Conservation (phyloP, 2,797 vertebrate genomes). For the Enteromius argenteus region DNA sequence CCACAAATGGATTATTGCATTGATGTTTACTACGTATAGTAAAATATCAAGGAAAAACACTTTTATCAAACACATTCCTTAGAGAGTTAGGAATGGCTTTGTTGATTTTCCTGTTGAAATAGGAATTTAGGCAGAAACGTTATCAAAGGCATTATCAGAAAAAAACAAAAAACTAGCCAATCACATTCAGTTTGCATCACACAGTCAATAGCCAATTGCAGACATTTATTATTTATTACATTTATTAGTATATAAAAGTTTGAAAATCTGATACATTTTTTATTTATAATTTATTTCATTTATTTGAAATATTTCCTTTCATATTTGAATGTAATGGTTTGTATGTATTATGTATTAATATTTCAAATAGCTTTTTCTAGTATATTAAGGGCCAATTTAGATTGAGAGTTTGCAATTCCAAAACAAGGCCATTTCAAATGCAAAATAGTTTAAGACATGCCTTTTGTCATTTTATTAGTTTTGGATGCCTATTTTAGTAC, state of each 20-base stretch:
- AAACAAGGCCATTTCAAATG: too few species aligned
- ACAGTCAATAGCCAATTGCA: background rate
- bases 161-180: background rate
- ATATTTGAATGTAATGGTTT: background rate
- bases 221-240: too few species aligned
- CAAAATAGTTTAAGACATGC: too few species aligned
- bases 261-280: too few species aligned
- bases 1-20: background rate
- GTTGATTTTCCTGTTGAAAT: background rate
- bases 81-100: background rate
- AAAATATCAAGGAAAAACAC: background rate
- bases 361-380: background rate
- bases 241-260: too few species aligned
- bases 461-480: background rate
- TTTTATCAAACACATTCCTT: background rate
- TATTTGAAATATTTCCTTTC: background rate
- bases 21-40: background rate
- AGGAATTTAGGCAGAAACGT: background rate
- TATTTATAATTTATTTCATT: background rate
- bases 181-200: background rate
- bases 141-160: background rate
- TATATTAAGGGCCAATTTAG: too few species aligned
- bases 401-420: too few species aligned
- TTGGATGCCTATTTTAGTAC: background rate
- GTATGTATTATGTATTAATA: background rate